These are phyloP conservation scores for Pungitius pungitius DNA, from an alignment of 2,113 vertebrate species.

Conservation along the genomic window DNA sequence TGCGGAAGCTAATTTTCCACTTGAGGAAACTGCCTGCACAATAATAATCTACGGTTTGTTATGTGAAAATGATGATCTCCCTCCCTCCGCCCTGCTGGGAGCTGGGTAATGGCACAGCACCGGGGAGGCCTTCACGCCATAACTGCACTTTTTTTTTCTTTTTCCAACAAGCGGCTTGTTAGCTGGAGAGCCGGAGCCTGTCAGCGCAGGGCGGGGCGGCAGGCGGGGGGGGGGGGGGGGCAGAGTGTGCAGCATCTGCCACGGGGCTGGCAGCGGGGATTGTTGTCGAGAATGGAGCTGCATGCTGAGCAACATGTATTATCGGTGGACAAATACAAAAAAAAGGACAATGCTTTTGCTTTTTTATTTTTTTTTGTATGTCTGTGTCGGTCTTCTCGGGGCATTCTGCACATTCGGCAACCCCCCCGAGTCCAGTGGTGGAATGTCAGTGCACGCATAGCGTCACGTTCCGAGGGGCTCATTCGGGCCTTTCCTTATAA, in stretches of 20 bases:
- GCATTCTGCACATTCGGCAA: too few relatives aligned
- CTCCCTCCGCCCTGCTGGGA: constrained; percentile 64
- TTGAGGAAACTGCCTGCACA: constrained; percentile 76
- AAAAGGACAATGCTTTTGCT: not conserved
- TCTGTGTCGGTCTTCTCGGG: not conserved
- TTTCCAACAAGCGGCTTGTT: constrained; percentile 65
- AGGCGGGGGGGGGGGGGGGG: too few relatives aligned
- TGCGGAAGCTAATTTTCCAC: constrained; percentile 78
- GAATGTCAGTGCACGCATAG: too few relatives aligned
- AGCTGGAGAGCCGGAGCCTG: constrained; percentile 59
- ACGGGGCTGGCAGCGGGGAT: constrained; percentile 36
- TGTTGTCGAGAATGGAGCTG: constrained; percentile 22
- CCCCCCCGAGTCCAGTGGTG: too few relatives aligned
- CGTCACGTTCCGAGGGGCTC: too few relatives aligned
- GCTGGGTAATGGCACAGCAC: constrained; percentile 72
- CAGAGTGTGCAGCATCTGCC: constrained; percentile 55
- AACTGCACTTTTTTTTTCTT: constrained; percentile 42
- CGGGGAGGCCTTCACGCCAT: constrained; percentile 66
- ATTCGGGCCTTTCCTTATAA: too few relatives aligned
- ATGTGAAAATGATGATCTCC: constrained; percentile 77
- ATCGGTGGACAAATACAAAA: not conserved
- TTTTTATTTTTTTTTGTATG: not conserved
- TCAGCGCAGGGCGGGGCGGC: too few relatives aligned
- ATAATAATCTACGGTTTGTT: constrained; percentile 82
- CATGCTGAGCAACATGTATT: constrained; percentile 25